These are phyloP conservation scores for Augochlora pura DNA, from an alignment of 1,140 invertebrate species.

Conservation along the genomic window DNA sequence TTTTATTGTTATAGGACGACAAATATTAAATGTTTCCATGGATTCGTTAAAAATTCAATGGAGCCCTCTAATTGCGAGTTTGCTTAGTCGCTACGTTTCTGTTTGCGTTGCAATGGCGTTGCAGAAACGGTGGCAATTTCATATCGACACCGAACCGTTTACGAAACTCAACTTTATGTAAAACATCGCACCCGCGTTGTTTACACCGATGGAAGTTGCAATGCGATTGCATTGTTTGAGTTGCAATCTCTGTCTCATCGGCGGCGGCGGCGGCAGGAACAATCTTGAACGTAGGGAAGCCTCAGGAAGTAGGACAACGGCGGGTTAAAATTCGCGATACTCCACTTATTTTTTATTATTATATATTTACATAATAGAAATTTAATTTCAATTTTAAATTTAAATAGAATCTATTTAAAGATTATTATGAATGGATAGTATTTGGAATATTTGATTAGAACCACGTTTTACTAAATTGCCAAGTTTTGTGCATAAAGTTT, in stretches of 20 bases:
- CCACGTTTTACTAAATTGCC: no score
- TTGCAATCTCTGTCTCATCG: background rate
- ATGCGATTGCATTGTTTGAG: background rate
- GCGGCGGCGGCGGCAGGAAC: background rate
- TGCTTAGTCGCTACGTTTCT: background rate
- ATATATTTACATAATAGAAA: background rate
- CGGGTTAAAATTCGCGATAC: background rate
- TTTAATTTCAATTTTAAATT: background rate
- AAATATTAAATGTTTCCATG: background rate
- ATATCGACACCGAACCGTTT: background rate
- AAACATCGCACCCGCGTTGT: background rate
- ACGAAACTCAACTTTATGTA: background rate
- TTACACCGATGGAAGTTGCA: background rate
- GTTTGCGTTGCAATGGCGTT: background rate
- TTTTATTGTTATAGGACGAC: background rate
- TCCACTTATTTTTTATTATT: background rate
- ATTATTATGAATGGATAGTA: no score
- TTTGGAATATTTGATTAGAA: no score
- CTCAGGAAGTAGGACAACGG: background rate
- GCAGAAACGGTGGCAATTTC: background rate
- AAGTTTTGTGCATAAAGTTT: no score
- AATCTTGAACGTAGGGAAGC: background rate
- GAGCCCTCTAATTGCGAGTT: background rate
- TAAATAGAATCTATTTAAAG: no score
- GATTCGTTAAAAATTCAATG: background rate